These are phyloP conservation scores for Vesta saturnalis DNA, from an alignment of 2,888 invertebrate species.

Conservation along the genomic window DNA sequence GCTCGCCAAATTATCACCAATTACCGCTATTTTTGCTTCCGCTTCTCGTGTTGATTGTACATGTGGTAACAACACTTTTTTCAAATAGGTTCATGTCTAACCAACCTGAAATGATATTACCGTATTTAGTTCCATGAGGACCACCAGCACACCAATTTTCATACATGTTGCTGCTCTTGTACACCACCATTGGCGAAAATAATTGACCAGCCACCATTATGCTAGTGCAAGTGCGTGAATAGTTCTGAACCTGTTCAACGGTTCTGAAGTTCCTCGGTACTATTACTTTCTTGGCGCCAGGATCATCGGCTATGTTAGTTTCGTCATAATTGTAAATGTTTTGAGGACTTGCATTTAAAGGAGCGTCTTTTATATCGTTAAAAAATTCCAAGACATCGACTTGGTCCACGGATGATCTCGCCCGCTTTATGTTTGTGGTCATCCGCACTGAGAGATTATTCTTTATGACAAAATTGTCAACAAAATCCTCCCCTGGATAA, in stretches of 20 bases:
- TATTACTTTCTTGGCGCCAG: slow-evolving; percentile 50
- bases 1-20: neutral
- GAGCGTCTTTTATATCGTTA: no score
- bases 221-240: no score
- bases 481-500: neutral
- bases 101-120: no score
- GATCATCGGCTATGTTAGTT: slow-evolving; percentile 55
- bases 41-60: slow-evolving; percentile 39
- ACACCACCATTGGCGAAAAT: no score
- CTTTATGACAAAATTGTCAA: neutral
- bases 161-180: slow-evolving; percentile 30
- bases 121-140: no score
- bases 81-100: slow-evolving; percentile 39
- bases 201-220: no score
- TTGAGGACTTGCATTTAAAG: no score
- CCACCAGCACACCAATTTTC: no score
- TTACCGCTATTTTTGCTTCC: neutral
- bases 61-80: slow-evolving; percentile 40
- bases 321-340: slow-evolving; percentile 53
- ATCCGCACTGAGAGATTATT: no score
- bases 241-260: slow-evolving; percentile 50
- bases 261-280: slow-evolving; percentile 50
- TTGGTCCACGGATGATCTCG: neutral
- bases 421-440: neutral
- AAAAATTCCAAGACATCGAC: no score